Base-by-base conservation (phyloP, 2,113 vertebrate species). In the Labeo rohita region DNA sequence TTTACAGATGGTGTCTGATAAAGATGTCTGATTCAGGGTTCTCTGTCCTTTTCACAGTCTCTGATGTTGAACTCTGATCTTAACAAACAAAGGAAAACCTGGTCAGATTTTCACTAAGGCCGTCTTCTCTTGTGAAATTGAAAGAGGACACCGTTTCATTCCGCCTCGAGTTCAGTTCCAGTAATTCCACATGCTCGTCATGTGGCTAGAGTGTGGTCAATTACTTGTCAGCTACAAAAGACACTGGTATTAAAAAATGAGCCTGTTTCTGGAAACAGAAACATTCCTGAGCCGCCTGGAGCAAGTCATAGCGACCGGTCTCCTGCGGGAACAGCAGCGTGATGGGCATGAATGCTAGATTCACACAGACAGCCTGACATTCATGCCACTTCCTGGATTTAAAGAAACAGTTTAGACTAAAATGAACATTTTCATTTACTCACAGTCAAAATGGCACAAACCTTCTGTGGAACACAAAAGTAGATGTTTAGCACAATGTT, bases 251-350 rank as follows among this genome's bases (percentile, higher is more conserved):
- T 84, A 80, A 86, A 88, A 86, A 82, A 84, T 45, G 73, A 23
- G 9, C 84, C 59, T 10, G n/a, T 86, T 72, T 43, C 59, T 86
- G 84, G 84, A 63, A 83, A 86, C 43, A 61, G 28, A 87, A 59
- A 75, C 21, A 85, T 90, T 89, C 80, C 59, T 72, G 23, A 56
- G 74, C 39, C 83, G 47, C 81, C 87, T 84, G 59, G 18, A 79
- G 39, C 89, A 34, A 85, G 81, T 83, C 90, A 90, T 92, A 85
- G 90, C 80, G 86, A 92, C 90, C 18, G 68, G 88, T 85, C 87
- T 89, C 87, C 72, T 78, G 65, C 49, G 80, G 84, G 79, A 89
- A 83, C 82, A n/a, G 21, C 39, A 81, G 21, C 18, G 2, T 21
- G 54, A 16, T 52, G 66, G n/a, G 2, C 49, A 21, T 18, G 47